phyloP scores from a whole-genome alignment of 1,140 invertebrate species.

The Magallana ariakensis region DNA sequence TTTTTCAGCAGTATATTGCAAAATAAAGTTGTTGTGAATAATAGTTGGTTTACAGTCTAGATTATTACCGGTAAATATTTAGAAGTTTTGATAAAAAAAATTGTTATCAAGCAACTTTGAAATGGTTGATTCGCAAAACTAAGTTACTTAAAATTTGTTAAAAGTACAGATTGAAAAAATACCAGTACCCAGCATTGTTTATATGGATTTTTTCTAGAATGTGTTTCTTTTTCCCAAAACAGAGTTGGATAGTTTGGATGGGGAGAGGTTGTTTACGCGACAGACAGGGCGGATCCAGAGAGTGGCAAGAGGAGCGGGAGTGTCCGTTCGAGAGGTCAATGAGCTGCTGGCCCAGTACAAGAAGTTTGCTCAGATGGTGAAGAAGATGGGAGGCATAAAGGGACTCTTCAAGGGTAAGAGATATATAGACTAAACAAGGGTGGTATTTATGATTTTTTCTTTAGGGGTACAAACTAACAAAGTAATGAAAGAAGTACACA shows the following conservation, averaged over 20 bases:
- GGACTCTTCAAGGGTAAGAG: slow-evolving; percentile 92
- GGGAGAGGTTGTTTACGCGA: slow-evolving; percentile 97
- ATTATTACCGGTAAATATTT: too few species aligned
- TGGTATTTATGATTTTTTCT: too few species aligned
- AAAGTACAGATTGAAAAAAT: neutral
- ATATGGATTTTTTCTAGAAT: neutral
- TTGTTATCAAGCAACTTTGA: too few species aligned
- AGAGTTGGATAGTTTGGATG: slow-evolving; percentile 98
- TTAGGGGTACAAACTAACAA: too few species aligned
- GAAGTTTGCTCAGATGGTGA: slow-evolving; percentile 99
- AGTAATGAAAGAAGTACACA: too few species aligned
- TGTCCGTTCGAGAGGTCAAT: slow-evolving; percentile 97
- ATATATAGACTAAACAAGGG: too few species aligned
- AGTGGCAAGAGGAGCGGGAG: slow-evolving; percentile 96
- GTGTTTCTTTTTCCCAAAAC: neutral
- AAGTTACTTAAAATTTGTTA: neutral
- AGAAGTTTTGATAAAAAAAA: too few species aligned
- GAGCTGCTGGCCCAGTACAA: slow-evolving; percentile 99
- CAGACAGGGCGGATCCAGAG: slow-evolving; percentile 91
- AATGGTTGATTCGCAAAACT: too few species aligned
- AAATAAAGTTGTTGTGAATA: too few species aligned
- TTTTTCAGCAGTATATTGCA: too few species aligned
- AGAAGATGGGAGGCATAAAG: slow-evolving; percentile 99
- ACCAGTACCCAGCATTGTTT: neutral
- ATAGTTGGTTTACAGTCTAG: too few species aligned